Base-by-base conservation (phyloP, 2,113 vertebrate genomes). In the Nansenia antarctica region DNA sequence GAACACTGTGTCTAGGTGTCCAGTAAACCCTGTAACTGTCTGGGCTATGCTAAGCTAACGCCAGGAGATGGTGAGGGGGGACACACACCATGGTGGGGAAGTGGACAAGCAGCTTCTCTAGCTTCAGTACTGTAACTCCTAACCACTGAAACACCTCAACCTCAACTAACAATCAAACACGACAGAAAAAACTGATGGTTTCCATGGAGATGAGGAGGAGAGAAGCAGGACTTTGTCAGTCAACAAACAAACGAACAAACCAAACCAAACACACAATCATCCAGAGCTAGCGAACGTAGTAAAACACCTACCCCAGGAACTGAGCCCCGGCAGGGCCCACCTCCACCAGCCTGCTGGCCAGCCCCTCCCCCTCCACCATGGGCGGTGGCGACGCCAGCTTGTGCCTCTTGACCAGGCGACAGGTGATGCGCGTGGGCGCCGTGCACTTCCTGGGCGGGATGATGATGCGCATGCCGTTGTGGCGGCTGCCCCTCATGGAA, bases 311-410 rank as follows among this genome's bases (percentile, higher is more conserved):
- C 98, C 98, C 98, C 85, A 99, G 92, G 83, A 99, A 99, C 75
- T 99, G 98, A 69, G 97, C 98, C 85, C 98, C 97, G 0, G 98
- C 94, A 0, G 98, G 98, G 20, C 98, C 98, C 88, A 99, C 97
- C 90, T 99, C 98, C 72, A 99, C 96, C 79, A 99, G 91, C 2
- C 98, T 93, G 89, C 98, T 98, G 59, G 97, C 95, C 86, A 98
- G 87, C 72, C 98, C 98, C 90, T 99, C 98, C 83, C 98, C 98
- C 90, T 99, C 98, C 78, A 99, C 98, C 98, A 99, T 99, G 0
- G 98, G 98, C 1, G 98, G 98, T 30, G 95, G 96, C 58, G 93
- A 94, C 59, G 98, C 98, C 87, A 99, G 91, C 53, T 98, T 98
- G 90, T 98, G 96, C 68, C 96, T 95, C 93, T 98, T 98, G 24